A percentile compares a stretch with the other conserved stretches of the same genome.
Conservation (phyloP, 2,113 vertebrate species). For the Oryzias celebensis region DNA sequence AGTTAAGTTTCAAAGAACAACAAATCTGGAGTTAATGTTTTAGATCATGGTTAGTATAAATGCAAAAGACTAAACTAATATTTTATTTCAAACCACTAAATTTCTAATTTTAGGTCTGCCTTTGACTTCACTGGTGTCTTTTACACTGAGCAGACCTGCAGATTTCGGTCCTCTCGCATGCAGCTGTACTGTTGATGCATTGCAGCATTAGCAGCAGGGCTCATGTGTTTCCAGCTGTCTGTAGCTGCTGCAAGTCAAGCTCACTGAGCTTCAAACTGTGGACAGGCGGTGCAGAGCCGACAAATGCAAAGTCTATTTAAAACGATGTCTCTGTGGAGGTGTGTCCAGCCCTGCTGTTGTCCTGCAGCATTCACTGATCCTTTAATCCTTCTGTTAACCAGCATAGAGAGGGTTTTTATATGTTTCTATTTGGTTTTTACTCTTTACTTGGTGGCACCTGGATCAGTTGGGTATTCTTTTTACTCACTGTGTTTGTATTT, state of each 20-base stretch:
- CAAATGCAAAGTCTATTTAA: slow-evolving; percentile 47
- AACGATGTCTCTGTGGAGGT: slow-evolving; percentile 8
- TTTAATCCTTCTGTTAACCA: slow-evolving; percentile 1
- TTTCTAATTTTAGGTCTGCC: too few species aligned
- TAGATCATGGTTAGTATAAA: too few species aligned
- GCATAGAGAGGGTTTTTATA: slow-evolving; percentile 2
- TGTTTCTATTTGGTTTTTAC: slow-evolving; percentile 4
- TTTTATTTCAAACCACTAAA: too few species aligned
- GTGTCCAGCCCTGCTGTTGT: slow-evolving; percentile 1
- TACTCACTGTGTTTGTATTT: slow-evolving; percentile 12
- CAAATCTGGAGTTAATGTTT: too few species aligned
- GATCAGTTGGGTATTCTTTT: neutral
- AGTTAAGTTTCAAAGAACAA: too few species aligned
- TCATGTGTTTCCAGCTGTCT: slow-evolving; percentile 44
- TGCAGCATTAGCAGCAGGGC: slow-evolving; percentile 23
- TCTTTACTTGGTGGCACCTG: slow-evolving; percentile 5
- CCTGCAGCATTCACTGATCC: slow-evolving; percentile 11
- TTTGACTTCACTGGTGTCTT: too few species aligned
- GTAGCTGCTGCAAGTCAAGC: slow-evolving; percentile 8
- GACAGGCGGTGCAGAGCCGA: slow-evolving; percentile 40
- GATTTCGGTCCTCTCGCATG: neutral
- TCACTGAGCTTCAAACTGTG: slow-evolving; percentile 42
- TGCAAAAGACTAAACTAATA: too few species aligned
- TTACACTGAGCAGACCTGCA: too few species aligned
- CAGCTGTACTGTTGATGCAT: neutral